Percentiles rank a stretch among this genome's conserved stretches.
These are phyloP conservation scores for Potorous gilbertii DNA, from an alignment of 2,797 vertebrate species.

Conservation along the genomic window DNA sequence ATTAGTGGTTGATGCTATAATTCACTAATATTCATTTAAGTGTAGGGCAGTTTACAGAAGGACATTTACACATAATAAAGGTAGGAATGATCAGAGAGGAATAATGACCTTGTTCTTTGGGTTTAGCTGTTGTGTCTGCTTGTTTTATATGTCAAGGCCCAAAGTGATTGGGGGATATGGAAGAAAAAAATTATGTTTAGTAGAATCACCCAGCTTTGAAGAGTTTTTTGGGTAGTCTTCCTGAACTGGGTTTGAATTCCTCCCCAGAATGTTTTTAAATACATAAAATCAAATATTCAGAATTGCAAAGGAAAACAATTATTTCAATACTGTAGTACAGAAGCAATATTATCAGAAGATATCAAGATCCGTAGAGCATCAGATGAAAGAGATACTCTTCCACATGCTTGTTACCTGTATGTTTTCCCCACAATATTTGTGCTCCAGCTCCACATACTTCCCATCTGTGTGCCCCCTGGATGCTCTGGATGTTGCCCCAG, in stretches of 20 bases:
- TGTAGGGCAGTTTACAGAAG: background rate
- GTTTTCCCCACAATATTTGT: background rate
- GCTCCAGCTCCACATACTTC: background rate
- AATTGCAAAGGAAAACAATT: background rate
- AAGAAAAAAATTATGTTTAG: no score
- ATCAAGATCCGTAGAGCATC: background rate
- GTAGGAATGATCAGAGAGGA: background rate
- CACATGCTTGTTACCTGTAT: background rate
- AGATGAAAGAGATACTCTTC: background rate
- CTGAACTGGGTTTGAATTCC: no score
- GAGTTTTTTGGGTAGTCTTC: no score
- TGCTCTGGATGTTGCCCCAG: background rate
- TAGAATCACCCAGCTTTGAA: no score
- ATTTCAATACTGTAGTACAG: background rate
- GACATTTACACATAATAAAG: background rate
- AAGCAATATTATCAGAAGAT: background rate
- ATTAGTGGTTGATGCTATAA: slow-evolving; percentile 21
- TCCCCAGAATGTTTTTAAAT: background rate
- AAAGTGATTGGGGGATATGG: no score
- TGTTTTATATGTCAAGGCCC: no score
- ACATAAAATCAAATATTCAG: background rate
- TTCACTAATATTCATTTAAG: background rate
- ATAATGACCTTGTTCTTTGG: background rate
- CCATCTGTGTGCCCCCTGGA: background rate
- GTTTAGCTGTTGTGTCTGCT: background rate